phyloP scores from a whole-genome alignment of 1,140 invertebrate species.

The Megalonaias nervosa region DNA sequence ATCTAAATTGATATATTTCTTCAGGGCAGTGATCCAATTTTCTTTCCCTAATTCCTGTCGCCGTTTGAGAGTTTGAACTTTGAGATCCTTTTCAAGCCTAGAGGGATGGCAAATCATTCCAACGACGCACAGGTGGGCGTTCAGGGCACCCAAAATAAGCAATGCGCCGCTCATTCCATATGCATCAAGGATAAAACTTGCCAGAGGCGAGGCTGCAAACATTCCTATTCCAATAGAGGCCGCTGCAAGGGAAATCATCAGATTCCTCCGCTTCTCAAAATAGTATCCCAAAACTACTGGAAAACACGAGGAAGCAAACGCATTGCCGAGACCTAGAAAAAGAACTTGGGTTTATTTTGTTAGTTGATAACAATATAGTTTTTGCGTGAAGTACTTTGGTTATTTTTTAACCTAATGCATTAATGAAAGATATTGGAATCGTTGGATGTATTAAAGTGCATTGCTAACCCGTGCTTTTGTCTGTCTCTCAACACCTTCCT shows the following conservation, averaged over 20 bases:
- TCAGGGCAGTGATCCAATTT: too few species aligned
- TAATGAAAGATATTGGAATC: too few species aligned
- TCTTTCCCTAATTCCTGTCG: too few species aligned
- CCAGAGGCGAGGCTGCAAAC: slow-evolving; percentile 26
- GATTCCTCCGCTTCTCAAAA: slow-evolving; percentile 26
- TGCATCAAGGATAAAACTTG: slow-evolving; percentile 10
- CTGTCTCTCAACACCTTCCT: too few species aligned
- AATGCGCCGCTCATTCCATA: slow-evolving; percentile 27
- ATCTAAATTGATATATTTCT: too few species aligned
- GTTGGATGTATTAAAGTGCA: too few species aligned
- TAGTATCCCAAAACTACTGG: slow-evolving; percentile 27
- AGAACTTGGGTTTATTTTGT: neutral
- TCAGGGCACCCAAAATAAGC: slow-evolving; percentile 11
- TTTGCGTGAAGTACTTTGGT: too few species aligned
- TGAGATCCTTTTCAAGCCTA: slow-evolving; percentile 16
- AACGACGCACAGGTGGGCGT: slow-evolving; percentile 13
- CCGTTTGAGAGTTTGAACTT: neutral
- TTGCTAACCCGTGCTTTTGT: too few species aligned
- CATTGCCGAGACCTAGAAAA: slow-evolving; percentile 29
- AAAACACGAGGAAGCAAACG: slow-evolving; percentile 2
- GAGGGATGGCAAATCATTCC: slow-evolving; percentile 23
- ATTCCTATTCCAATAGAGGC: slow-evolving; percentile 25
- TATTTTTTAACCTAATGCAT: too few species aligned
- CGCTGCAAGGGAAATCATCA: slow-evolving; percentile 13
- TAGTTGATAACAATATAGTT: too few species aligned